Base-by-base conservation (phyloP, 2,113 vertebrate genomes). In the Odobenus rosmarus region DNA sequence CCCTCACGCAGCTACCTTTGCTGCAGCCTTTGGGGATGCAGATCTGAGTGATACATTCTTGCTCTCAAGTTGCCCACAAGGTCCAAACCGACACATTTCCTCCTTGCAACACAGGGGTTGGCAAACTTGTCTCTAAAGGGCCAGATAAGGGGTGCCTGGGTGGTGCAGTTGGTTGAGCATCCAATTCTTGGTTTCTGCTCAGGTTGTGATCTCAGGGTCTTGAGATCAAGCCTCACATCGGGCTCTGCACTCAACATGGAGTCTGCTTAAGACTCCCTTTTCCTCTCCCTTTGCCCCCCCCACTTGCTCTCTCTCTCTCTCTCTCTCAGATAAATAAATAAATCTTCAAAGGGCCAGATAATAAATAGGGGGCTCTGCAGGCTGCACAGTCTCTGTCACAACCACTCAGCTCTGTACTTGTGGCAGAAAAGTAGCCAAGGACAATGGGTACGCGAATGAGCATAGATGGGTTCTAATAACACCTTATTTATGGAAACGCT, bases 401-500 rank as follows among this genome's bases (percentile, higher is more conserved):
- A 7, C 79, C 36, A 0, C 71, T n/a, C 42, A 28, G 0, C 5
- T 23, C 71, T 8, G 36, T 0, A 36, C 49, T 5, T 3, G 1
- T 1, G 24, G 76, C 28, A 2, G 14, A 39, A 42, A 62, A n/a
- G 26, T n/a, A 71, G 46, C 64, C 2, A 0, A 1, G 33, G 76
- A 53, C 18, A 1, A 13, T 13, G 2, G 2, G 0, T 7, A 8
- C 3, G 14, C 24, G 36, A 59, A 42, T 36, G 51, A 28, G 51
- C 57, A 55, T 11, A 51, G 89, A 42, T 82, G 49, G 21, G 12
- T 42, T 74, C 86, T 62, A 49, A 57, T 39, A 33, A 85, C 55
- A 4, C 51, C n/a, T 61, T 90, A 51, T 76, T 59, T 31, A 7
- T 28, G n/a, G 21, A 57, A 67, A 28, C 3, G 39, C 59, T 24